These are phyloP conservation scores for Takifugu flavidus DNA, from an alignment of 2,113 vertebrate genomes.

Conservation along the genomic window DNA sequence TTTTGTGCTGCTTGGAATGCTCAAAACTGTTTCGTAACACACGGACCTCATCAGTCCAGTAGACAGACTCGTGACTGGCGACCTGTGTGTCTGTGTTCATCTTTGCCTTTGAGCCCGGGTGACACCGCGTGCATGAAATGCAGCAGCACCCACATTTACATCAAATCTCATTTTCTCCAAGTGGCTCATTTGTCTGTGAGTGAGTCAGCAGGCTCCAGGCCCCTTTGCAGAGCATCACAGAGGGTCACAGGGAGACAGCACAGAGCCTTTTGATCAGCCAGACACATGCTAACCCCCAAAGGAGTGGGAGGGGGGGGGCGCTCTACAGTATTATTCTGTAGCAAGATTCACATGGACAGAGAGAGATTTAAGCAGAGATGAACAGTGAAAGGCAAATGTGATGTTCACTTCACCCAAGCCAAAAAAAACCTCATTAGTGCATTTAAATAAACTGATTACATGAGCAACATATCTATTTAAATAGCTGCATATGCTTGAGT, in stretches of 20 bases:
- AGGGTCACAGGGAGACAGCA: constrained; percentile 52
- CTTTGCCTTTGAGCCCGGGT: constrained; percentile 26
- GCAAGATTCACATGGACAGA: constrained; percentile 52
- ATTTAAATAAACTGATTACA: too few relatives aligned
- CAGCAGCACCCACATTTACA: constrained; percentile 45
- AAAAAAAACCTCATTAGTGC: too few relatives aligned
- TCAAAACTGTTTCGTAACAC: constrained; percentile 26
- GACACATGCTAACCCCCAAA: background rate
- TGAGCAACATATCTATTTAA: too few relatives aligned
- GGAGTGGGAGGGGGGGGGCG: constrained; percentile 12
- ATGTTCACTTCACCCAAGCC: too few relatives aligned
- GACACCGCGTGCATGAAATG: constrained; percentile 39
- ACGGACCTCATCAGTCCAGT: background rate
- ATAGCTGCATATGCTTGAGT: too few relatives aligned
- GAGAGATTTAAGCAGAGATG: constrained; percentile 5
- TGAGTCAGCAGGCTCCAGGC: constrained; percentile 66
- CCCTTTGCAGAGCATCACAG: constrained; percentile 52
- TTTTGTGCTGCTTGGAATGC: constrained; percentile 22
- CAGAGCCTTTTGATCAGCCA: constrained; percentile 39
- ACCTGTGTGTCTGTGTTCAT: constrained; percentile 11
- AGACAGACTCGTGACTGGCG: constrained; percentile 17
- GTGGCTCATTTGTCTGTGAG: constrained; percentile 58
- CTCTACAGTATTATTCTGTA: constrained; percentile 26
- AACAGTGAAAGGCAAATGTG: background rate
- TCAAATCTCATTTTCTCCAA: constrained; percentile 59